Conservation (phyloP, 2,797 vertebrate species). For the Triplophysa bombifrons region DNA sequence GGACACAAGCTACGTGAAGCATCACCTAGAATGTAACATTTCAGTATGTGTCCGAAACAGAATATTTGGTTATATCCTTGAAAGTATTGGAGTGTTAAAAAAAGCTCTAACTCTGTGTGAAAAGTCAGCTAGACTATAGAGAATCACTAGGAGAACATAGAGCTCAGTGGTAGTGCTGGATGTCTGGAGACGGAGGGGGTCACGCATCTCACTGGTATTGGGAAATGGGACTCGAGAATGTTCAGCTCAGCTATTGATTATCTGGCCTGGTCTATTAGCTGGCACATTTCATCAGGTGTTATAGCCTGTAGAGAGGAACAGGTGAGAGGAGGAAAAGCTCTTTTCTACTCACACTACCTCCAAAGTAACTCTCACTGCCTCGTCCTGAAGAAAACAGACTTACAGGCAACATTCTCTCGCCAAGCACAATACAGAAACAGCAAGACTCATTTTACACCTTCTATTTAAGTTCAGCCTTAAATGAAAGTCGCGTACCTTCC, state of each 20-base stretch:
- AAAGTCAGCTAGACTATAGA: background rate
- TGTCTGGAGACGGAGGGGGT: background rate
- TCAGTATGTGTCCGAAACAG: background rate
- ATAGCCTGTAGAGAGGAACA: slow-evolving; percentile 8
- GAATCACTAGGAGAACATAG: background rate
- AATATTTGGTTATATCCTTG: background rate
- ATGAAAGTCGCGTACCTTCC: too few relatives aligned
- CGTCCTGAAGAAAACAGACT: background rate
- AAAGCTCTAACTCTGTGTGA: too few relatives aligned
- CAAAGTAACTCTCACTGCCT: background rate
- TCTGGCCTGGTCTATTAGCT: slow-evolving; percentile 31
- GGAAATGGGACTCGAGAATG: slow-evolving; percentile 32
- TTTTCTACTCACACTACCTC: background rate
- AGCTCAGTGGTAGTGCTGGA: background rate
- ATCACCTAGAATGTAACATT: background rate
- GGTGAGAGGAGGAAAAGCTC: slow-evolving; percentile 17
- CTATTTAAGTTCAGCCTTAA: background rate
- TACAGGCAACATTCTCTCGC: background rate
- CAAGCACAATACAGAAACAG: background rate
- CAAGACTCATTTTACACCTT: background rate
- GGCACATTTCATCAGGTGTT: slow-evolving; percentile 38
- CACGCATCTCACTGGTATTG: slow-evolving; percentile 6
- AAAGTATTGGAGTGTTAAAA: background rate
- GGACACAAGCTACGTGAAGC: background rate
- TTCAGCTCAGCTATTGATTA: slow-evolving; percentile 49